phyloP scores from a whole-genome alignment of 1,140 invertebrate species.

The Drosophila teissieri region DNA sequence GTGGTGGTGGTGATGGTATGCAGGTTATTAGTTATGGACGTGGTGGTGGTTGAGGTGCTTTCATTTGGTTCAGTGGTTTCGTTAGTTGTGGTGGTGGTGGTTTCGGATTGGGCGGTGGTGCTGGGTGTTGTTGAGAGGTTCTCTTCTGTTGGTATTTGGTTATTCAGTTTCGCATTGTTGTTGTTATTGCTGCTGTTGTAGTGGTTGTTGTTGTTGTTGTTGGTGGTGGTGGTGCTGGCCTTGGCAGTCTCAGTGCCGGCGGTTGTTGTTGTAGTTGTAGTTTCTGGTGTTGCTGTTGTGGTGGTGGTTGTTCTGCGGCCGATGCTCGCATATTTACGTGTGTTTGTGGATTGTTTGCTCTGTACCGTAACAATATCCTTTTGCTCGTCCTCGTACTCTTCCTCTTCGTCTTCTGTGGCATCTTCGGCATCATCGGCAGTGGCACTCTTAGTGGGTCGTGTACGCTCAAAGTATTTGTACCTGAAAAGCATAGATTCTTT shows the following conservation, averaged over 20 bases:
- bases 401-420: conserved; percentile 44
- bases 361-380: conserved; percentile 81
- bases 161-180: conserved; percentile 68
- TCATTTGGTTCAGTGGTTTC: conserved; percentile 81
- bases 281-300: conserved; percentile 68
- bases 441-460: conserved; percentile 62
- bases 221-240: conserved; percentile 53
- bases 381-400: conserved; percentile 68
- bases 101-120: conserved; percentile 41
- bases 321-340: conserved; percentile 79
- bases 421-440: conserved; percentile 15
- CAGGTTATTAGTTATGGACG: conserved; percentile 72
- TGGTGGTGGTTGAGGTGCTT: conserved; percentile 74
- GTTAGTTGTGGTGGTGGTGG: conserved; percentile 63
- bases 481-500: conserved; percentile 30
- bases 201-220: conserved; percentile 47
- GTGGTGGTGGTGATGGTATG: conserved; percentile 64
- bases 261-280: conserved; percentile 74
- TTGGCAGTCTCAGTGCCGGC: conserved; percentile 75
- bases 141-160: conserved; percentile 46
- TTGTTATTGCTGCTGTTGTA: conserved; percentile 48
- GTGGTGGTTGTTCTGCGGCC: conserved; percentile 74
- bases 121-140: conserved; percentile 47
- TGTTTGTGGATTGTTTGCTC: conserved; percentile 68
- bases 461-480: conserved; percentile 74